These are phyloP conservation scores for Penelope pileata DNA, from an alignment of 2,113 vertebrate genomes.

Conservation along the genomic window DNA sequence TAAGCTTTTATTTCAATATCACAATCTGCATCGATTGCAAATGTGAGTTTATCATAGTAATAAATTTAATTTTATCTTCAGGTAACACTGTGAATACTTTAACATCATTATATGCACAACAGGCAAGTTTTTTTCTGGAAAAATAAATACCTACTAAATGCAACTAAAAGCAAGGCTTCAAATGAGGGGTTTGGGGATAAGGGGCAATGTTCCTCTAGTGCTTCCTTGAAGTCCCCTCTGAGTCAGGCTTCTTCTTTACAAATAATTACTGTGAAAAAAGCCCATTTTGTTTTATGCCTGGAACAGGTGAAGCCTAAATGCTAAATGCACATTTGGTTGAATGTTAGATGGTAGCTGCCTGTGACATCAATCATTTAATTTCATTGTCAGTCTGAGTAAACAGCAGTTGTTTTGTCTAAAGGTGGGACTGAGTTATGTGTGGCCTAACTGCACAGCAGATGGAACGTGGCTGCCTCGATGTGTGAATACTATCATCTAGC, in stretches of 20 bases:
- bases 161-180: neutral
- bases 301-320: slow-evolving; percentile 64
- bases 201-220: neutral
- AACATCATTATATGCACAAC: neutral
- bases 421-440: slow-evolving; percentile 85
- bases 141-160: neutral
- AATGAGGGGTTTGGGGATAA: neutral
- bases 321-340: slow-evolving; percentile 60
- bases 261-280: slow-evolving; percentile 35
- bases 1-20: neutral
- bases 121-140: neutral
- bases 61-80: neutral
- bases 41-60: neutral
- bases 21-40: neutral
- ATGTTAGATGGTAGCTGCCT: slow-evolving; percentile 53
- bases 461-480: slow-evolving; percentile 80
- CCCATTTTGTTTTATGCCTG: slow-evolving; percentile 34
- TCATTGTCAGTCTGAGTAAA: slow-evolving; percentile 82
- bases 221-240: neutral
- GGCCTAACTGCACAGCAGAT: slow-evolving; percentile 83
- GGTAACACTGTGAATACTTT: neutral
- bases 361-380: slow-evolving; percentile 78
- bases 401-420: slow-evolving; percentile 84
- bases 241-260: neutral
- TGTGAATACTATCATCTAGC: slow-evolving; percentile 81